A percentile compares a stretch with the other conserved stretches of the same genome.
Evolutionary conservation across 64 coral and sea anemone genomes (phyloP).

Genomic region (Stichodactyla helianthus): DNA sequence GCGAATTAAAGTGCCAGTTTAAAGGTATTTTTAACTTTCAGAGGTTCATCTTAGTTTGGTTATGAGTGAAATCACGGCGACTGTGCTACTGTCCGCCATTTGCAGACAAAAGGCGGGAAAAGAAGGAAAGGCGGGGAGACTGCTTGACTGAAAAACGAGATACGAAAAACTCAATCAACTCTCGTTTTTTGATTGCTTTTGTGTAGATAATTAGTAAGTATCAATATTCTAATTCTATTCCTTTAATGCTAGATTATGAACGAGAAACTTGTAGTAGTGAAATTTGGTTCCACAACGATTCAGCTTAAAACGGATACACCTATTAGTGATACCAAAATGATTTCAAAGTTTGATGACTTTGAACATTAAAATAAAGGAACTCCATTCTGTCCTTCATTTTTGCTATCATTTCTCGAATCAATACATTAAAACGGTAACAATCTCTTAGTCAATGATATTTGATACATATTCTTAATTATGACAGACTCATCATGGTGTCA

Average conservation of each 20-base stretch:
- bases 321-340: background rate
- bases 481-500: background rate
- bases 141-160: background rate
- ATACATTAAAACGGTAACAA: background rate
- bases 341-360: background rate
- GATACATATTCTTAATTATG: slow-evolving; percentile 4
- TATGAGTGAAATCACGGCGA: background rate
- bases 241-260: background rate
- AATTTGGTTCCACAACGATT: background rate
- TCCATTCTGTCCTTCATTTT: background rate
- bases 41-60: background rate
- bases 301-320: background rate
- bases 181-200: slow-evolving; percentile 4
- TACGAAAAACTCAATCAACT: background rate
- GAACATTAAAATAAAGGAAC: background rate
- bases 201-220: background rate
- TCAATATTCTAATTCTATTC: background rate
- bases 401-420: background rate
- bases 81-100: background rate
- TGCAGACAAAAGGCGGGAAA: slow-evolving; percentile 8
- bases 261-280: background rate
- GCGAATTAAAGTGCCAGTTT: background rate
- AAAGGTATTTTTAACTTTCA: background rate
- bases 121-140: slow-evolving; percentile 6
- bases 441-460: background rate